Conservation (phyloP, 1,140 invertebrate genomes). For the Pemphigus obesinymphae region DNA sequence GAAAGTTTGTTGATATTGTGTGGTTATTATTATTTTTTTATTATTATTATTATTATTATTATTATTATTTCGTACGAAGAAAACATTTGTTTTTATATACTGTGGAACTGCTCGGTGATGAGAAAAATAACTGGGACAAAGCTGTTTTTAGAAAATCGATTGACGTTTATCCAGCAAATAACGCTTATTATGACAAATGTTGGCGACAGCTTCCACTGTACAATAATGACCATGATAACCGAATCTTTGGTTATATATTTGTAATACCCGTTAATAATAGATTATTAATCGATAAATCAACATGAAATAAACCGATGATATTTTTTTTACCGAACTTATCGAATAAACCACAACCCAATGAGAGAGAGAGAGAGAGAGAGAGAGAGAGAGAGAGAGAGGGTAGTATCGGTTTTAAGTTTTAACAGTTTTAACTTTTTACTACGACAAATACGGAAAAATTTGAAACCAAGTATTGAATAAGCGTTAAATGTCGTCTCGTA, state of each 20-base stretch:
- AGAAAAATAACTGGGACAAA: background rate
- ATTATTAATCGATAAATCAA: too few species aligned
- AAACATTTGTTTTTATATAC: background rate
- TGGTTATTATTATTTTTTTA: background rate
- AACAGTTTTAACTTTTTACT: too few species aligned
- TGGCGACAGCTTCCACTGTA: background rate
- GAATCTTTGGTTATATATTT: background rate
- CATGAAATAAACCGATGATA: too few species aligned
- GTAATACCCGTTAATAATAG: too few species aligned
- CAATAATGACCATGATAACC: background rate
- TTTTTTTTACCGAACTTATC: too few species aligned
- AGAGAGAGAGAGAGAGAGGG: too few species aligned
- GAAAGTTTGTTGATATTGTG: background rate
- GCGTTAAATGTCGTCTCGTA: too few species aligned
- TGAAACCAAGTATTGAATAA: too few species aligned
- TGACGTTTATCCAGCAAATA: background rate
- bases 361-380: too few species aligned
- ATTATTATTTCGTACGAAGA: background rate
- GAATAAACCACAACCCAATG: too few species aligned
- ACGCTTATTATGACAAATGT: background rate
- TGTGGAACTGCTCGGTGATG: background rate
- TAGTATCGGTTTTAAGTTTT: too few species aligned
- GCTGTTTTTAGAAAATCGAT: background rate
- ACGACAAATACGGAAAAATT: too few species aligned
- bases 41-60: background rate